A percentile compares a stretch with the other conserved stretches of the same genome.
These are phyloP conservation scores for Theonella swinhoei DNA, from an alignment of 37 sponge, comb jelly and placozoan genomes.

Conservation along the genomic window DNA sequence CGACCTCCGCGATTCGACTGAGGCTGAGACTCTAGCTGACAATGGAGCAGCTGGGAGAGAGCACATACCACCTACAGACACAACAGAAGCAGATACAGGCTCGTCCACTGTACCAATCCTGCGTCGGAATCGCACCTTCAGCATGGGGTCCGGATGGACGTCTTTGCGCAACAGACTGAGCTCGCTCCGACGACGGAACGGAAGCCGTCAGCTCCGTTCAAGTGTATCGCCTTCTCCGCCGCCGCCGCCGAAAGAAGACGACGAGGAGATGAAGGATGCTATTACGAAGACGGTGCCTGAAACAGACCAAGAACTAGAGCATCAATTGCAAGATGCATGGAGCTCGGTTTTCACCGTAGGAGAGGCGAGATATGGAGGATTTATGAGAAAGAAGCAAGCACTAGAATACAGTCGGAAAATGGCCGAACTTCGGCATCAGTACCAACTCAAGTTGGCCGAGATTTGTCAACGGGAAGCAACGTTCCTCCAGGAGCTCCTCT, in stretches of 20 bases:
- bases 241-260: neutral
- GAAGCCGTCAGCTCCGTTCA: neutral
- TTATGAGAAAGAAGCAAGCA: neutral
- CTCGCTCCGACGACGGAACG: neutral
- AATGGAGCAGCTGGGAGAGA: neutral
- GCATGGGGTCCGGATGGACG: neutral
- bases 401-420: conserved; percentile 23
- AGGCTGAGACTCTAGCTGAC: neutral
- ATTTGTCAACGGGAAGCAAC: conserved; percentile 3
- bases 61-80: neutral
- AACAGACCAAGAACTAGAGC: conserved; percentile 18
- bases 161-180: neutral
- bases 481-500: conserved; percentile 9
- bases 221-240: neutral
- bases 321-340: conserved; percentile 19
- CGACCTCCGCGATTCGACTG: neutral
- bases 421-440: conserved; percentile 13
- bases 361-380: neutral
- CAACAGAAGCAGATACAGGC: neutral
- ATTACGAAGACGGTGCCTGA: conserved; percentile 3
- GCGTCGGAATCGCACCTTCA: neutral
- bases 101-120: neutral
- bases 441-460: conserved; percentile 40
- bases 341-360: neutral
- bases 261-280: neutral